phyloP scores from a whole-genome alignment of 2,888 invertebrate species.

The Troides aeacus region DNA sequence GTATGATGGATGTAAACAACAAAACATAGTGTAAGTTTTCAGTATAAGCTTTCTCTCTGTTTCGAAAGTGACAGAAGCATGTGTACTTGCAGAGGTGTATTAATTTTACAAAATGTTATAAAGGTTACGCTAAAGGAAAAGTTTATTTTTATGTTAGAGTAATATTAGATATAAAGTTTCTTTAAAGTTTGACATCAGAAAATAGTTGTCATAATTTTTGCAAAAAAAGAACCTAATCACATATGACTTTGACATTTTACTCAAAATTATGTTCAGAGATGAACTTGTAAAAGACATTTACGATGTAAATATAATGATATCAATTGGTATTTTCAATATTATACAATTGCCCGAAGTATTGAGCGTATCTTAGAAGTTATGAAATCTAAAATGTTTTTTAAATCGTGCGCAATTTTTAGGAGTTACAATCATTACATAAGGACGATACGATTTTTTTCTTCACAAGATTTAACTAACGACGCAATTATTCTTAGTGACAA shows the following conservation, averaged over 20 bases:
- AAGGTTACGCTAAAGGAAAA: too few species aligned
- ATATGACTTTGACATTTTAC: not conserved
- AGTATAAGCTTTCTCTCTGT: too few species aligned
- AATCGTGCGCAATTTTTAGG: conserved; percentile 34
- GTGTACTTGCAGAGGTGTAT: too few species aligned
- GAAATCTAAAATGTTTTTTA: conserved; percentile 40
- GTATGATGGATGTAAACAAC: too few species aligned
- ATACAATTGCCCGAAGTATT: not conserved
- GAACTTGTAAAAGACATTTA: not conserved
- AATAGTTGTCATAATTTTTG: not conserved
- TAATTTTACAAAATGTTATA: too few species aligned
- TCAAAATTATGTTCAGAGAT: not conserved
- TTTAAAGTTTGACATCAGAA: not conserved
- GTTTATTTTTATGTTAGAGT: too few species aligned
- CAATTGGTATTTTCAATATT: not conserved
- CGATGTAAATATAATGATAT: conserved; percentile 2
- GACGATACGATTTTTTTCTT: conserved; percentile 40
- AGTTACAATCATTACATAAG: conserved; percentile 34
- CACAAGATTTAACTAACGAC: conserved; percentile 45
- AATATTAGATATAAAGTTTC: not conserved
- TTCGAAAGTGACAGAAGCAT: too few species aligned
- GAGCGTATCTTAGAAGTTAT: not conserved
- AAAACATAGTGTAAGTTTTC: too few species aligned
- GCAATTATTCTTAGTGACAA: conserved; percentile 82
- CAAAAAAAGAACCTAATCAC: not conserved